A percentile compares a stretch with the other conserved stretches of the same genome.
Conservation (phyloP, 2,888 invertebrate species). For the Tachina grossa region DNA sequence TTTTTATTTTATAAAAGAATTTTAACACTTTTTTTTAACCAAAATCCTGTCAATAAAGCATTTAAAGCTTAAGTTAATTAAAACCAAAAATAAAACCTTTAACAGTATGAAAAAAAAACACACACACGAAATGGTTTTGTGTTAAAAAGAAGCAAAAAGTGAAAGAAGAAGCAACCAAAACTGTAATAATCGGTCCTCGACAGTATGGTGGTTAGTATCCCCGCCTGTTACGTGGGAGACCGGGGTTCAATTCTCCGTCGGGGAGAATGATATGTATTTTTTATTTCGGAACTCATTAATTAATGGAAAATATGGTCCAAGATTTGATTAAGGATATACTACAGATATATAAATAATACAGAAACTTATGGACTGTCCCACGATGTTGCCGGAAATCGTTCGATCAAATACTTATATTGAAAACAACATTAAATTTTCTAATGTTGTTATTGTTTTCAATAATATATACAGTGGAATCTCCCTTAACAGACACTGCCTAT, state of each 20-base stretch:
- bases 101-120: slow-evolving; percentile 1
- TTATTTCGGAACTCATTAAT: background rate
- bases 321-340: no score
- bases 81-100: background rate
- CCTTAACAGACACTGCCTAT: no score
- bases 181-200: slow-evolving; percentile 10
- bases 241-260: slow-evolving; percentile 82
- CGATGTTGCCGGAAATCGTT: no score
- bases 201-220: slow-evolving; percentile 74
- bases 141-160: no score
- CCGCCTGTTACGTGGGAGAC: no score
- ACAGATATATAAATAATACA: no score
- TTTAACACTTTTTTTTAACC: slow-evolving; percentile 21
- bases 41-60: slow-evolving; percentile 23
- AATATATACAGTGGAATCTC: no score
- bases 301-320: no score
- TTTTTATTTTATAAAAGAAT: slow-evolving; percentile 18
- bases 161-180: background rate
- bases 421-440: no score
- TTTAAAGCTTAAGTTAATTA: slow-evolving; percentile 19
- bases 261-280: slow-evolving; percentile 72
- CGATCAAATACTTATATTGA: no score
- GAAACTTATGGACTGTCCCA: no score
- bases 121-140: background rate
- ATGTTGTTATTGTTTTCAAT: no score